These are phyloP conservation scores for Paraescarpia echinospica DNA, from an alignment of 1,140 invertebrate species.

Conservation along the genomic window DNA sequence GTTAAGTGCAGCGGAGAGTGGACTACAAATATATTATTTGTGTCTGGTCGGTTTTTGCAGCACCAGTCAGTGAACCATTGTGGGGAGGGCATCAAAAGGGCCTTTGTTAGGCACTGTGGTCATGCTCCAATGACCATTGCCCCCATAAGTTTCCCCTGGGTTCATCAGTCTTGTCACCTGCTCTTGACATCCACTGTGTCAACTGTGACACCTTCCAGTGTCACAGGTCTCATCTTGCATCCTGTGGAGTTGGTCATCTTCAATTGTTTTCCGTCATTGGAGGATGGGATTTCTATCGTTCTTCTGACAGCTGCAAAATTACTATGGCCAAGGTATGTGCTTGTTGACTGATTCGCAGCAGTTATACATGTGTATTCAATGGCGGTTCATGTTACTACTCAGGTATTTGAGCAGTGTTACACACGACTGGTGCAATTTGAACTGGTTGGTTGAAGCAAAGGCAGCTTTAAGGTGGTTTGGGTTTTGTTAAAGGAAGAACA, in stretches of 20 bases:
- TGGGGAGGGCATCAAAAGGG: neutral
- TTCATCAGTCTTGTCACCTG: neutral
- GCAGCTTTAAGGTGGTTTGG: neutral
- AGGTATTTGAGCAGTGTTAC: neutral
- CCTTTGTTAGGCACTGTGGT: neutral
- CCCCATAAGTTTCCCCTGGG: neutral
- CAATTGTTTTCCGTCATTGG: neutral
- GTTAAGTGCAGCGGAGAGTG: neutral
- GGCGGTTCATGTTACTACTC: neutral
- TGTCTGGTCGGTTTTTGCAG: neutral
- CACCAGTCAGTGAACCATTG: neutral
- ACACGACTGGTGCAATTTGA: neutral
- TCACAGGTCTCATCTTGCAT: neutral
- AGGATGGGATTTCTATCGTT: neutral
- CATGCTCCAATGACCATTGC: neutral
- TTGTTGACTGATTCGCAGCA: neutral
- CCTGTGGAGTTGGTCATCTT: neutral
- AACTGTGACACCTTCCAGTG: neutral
- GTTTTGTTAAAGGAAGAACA: neutral
- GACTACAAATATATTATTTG: neutral
- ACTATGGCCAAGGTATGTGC: neutral
- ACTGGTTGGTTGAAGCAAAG: neutral
- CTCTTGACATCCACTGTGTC: neutral
- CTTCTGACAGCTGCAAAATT: neutral
- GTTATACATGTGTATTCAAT: neutral